phyloP scores from a whole-genome alignment of 1,140 invertebrate genomes.

The Pogonognathellus flavescens region DNA sequence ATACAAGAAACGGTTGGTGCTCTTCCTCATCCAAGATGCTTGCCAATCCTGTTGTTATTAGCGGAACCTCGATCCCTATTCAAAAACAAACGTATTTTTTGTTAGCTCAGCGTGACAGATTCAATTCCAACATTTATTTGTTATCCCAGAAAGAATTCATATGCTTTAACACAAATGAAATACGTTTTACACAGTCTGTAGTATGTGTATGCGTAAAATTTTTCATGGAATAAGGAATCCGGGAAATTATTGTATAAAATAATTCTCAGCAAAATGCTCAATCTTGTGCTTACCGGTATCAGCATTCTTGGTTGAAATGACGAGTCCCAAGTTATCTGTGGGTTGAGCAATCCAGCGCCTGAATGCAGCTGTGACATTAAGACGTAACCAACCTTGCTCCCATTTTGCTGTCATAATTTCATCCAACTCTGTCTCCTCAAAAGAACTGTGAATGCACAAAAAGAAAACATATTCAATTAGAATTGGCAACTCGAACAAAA shows the following conservation, averaged over 20 bases:
- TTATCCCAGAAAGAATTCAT: too few relatives aligned
- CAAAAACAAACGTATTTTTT: neutral
- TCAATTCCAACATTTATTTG: neutral
- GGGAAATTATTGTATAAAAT: neutral
- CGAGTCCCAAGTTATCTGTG: conserved; percentile 87
- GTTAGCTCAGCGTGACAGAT: neutral
- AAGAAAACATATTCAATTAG: neutral
- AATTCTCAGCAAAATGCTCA: neutral
- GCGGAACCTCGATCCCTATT: conserved; percentile 82
- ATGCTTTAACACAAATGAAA: too few relatives aligned
- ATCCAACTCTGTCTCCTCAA: conserved; percentile 67
- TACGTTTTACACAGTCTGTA: too few relatives aligned
- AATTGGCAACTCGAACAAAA: neutral
- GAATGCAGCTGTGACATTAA: conserved; percentile 83
- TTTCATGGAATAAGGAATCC: neutral
- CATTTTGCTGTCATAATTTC: conserved; percentile 68
- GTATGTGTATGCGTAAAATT: neutral
- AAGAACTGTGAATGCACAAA: conserved; percentile 69
- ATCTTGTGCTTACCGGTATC: conserved; percentile 75
- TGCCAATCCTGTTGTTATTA: conserved; percentile 86
- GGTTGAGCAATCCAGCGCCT: conserved; percentile 83
- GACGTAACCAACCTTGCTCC: conserved; percentile 81
- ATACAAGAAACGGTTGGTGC: conserved; percentile 90
- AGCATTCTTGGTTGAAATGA: conserved; percentile 83
- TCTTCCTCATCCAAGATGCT: conserved; percentile 82